Evolutionary conservation across 2,888 invertebrate genomes (phyloP), one percentile per base, ranked within the genome.

Genomic region (Xanthorhoe spadicearia): DNA sequence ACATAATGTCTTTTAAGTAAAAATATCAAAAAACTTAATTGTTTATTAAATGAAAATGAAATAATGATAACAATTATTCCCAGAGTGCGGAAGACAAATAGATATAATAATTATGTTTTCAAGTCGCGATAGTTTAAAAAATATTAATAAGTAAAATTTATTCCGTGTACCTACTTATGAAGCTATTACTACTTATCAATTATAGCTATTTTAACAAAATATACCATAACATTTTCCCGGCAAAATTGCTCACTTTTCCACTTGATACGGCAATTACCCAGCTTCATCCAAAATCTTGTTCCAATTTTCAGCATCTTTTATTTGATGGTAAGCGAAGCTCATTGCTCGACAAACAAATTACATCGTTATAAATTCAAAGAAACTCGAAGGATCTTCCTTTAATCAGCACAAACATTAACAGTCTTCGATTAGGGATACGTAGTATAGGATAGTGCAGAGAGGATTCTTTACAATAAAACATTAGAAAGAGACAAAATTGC

Each of bases 381-480:
- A 64, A 72, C 75, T 75, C 74, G 58, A 74, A 76, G 68, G 69
- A 66, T 72, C 75, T 70, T 61, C 73, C 75, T 80, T 81, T 81
- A 78, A 81, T 81, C 80, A 80, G 72, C 32, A 60, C 72, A 71
- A 81, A 79, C 72, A 76, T 80, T 79, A 76, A 76, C 74, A 74
- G 65, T 50, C 68, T 68, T 78, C 77, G 77, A 78, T 79, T 77
- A 70, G 53, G 46, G 66, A 51, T 18, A 5, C 46, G 18, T 18
- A 28, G 56, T 58, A 6, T 10, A 28, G 51, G 15, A 28, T 35
- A 46, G 15, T 9, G 5, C 58, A 77, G 75, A 58, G 9, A 8
- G 9, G 1, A 35, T 43, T 13, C 38, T 43, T 32, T 5, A 32
- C 6, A 32, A 32, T 6, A 32, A 32, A 32, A 5, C 7, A 7